These are phyloP conservation scores for Lepidurus packardi DNA, from an alignment of 1,140 invertebrate species.

Conservation along the genomic window DNA sequence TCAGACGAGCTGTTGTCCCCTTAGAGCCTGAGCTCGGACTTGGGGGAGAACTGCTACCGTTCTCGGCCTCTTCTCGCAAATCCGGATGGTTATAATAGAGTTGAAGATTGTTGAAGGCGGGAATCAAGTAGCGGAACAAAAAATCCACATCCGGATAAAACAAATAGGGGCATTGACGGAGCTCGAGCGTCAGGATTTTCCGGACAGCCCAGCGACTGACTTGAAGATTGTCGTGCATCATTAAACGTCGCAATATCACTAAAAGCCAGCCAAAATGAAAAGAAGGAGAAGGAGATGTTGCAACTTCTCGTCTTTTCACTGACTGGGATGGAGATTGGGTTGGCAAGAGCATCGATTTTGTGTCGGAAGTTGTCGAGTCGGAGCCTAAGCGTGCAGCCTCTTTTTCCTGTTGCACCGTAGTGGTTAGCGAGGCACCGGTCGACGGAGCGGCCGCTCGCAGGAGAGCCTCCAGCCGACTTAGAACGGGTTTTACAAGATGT, in stretches of 20 bases:
- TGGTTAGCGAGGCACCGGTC: conserved; percentile 28
- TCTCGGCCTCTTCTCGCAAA: not conserved
- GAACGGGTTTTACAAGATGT: conserved; percentile 53
- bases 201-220: conserved; percentile 33
- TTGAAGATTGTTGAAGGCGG: conserved; percentile 20
- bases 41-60: not conserved
- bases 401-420: not conserved
- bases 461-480: conserved; percentile 45
- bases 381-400: too few species aligned
- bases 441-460: not conserved
- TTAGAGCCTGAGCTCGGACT: not conserved
- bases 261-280: conserved; percentile 31
- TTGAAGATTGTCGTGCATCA: conserved; percentile 34
- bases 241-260: conserved; percentile 31
- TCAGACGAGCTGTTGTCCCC: not conserved
- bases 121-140: conserved; percentile 3
- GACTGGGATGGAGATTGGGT: not conserved
- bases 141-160: conserved; percentile 12
- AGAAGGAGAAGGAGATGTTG: not conserved
- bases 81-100: conserved; percentile 16
- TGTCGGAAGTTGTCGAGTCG: too few species aligned
- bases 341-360: not conserved
- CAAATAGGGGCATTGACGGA: conserved; percentile 15
- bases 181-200: conserved; percentile 25
- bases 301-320: not conserved